Evolutionary conservation across 2,888 invertebrate genomes (phyloP), one percentile per base, ranked within the genome.

Genomic region (Lithophane ornitopus): DNA sequence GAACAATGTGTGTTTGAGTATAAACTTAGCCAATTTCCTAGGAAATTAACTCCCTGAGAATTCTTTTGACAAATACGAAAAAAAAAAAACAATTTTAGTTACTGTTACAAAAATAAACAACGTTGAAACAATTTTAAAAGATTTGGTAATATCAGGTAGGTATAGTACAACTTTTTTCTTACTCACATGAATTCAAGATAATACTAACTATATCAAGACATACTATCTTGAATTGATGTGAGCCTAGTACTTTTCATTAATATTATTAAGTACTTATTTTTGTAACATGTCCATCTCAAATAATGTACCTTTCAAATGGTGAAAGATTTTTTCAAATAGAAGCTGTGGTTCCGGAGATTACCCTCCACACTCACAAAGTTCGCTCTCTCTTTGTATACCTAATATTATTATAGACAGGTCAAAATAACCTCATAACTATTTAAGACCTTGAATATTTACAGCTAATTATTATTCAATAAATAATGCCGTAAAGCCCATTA

Each of bases 401-500:
- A 34, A 34, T 34, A 34, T 34, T 34, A 34, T 2, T 34, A 34
- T 2, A 34, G 34, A 34, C 4, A 34, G 34, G 34, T 28, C 2
- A 34, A 34, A 34, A 44, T 19, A 46, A 54, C 28, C 34, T 41
- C 14, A 52, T 70, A 49, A 66, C 62, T 22, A 52, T 16, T 9
- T 74, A 69, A 70, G 11, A 34, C 76, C 63, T 52, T 62, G 61
- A 74, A 46, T 78, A 68, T 49, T 49, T 65, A 65, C 54, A 90
- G 78, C 83, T 89, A 90, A 92, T 92, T 91, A 92, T 90, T 91
- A 88, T 89, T 89, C 89, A 91, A 92, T 92, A 90, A 91, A 91
- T 92, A 92, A 91, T 91, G 88, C 83, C 86, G 81, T 77, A 78
- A 89, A 84, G 85, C 92, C 92, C 89, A 91, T 91, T 93, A 93